Evolutionary conservation across 2,113 vertebrate species (phyloP), one percentile per base, ranked within the genome.

Genomic region (Aramus guarauna): DNA sequence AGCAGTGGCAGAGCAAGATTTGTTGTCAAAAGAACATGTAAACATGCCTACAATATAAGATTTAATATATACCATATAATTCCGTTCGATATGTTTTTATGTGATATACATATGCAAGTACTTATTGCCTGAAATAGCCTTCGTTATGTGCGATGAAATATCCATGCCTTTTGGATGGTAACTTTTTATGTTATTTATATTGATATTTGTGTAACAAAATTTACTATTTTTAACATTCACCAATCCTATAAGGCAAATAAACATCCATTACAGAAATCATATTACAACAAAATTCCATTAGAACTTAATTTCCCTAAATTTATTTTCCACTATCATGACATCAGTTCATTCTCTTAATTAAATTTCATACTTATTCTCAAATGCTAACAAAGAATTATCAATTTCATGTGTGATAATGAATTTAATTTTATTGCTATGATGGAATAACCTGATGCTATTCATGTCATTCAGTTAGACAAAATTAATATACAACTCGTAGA

Each of bases 281-380:
- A 83, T 45, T 68, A 88, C 18, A 94, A 86, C 4, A 81, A 74
- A 94, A 81, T 92, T 93, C 16, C 26, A 64, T 85, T 93, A 76
- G 41, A 90, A 79, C 1, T 19, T 87, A 15, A 75, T 85, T 96
- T 93, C 53, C 39, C 36, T 69, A 62, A 88, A 77, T 85, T 71
- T 72, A 47, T 76, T 95, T 97, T 79, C 59, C 27, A 47, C 93
- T 94, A 53, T 87, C 66, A 69, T 84, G 21, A n/a, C 20, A 90
- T 80, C 39, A 77, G 19, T 95, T 91, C 27, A 74, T 93, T 92
- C 14, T 55, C 26, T 85, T 90, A 88, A 81, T 96, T 92, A 89
- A 76, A 89, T 87, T 73, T 82, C 29, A 9, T 66, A 69, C 6
- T 80, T 78, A 72, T 80, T 78, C n/a, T 90, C 43, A 85, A 59